Evolutionary conservation across 2,797 vertebrate genomes (phyloP).

Genomic region (Propithecus deckenii): DNA sequence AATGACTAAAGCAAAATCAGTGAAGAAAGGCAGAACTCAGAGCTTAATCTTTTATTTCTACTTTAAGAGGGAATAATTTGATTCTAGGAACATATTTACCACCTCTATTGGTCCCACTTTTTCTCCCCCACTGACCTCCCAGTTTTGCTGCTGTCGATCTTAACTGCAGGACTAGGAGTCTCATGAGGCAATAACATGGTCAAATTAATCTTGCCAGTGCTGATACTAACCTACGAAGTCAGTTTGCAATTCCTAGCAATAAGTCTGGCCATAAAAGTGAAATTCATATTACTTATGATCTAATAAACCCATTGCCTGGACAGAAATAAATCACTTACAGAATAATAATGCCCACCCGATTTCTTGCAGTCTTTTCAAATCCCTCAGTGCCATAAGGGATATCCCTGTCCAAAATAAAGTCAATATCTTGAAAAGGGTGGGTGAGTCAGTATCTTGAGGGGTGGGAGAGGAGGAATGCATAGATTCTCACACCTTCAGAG

Average conservation of each 20-base stretch:
- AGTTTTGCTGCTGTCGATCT: constrained; percentile 3
- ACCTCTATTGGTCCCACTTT: not conserved
- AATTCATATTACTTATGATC: constrained; percentile 48
- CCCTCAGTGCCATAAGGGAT: not conserved
- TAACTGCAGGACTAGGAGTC: not conserved
- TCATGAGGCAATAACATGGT: not conserved
- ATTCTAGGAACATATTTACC: not conserved
- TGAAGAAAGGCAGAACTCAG: not conserved
- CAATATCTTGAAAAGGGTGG: not conserved
- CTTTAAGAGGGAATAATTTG: not conserved
- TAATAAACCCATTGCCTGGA: constrained; percentile 60
- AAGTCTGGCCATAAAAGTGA: constrained; percentile 50
- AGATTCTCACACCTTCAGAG: not conserved
- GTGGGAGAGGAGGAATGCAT: not conserved
- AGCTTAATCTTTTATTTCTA: not conserved
- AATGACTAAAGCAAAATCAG: not conserved
- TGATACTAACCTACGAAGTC: constrained; percentile 10
- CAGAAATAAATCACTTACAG: constrained; percentile 52
- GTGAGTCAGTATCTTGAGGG: not conserved
- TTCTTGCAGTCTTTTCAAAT: not conserved
- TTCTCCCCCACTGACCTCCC: not conserved
- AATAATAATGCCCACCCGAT: constrained; percentile 27
- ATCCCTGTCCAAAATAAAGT: constrained; percentile 32
- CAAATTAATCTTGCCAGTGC: constrained; percentile 55
- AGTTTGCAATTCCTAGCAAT: constrained; percentile 4